Evolutionary conservation across 1,140 invertebrate genomes (phyloP).

Genomic region (Caenorhabditis inopinata): DNA sequence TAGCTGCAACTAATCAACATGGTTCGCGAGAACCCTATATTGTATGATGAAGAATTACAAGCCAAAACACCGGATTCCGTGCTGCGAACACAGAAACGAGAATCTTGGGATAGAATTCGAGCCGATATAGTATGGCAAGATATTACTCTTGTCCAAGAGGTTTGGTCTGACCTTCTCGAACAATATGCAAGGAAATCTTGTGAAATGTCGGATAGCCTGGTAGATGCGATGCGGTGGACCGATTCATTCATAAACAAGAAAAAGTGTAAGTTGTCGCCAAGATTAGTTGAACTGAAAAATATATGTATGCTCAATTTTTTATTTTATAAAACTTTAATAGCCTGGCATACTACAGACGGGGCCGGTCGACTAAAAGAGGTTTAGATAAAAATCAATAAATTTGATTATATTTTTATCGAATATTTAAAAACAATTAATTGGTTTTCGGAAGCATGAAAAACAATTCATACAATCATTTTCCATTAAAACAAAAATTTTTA

Average conservation of each 20-base stretch:
- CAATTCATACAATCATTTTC: too few species aligned
- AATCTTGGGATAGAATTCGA: not conserved
- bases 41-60: not conserved
- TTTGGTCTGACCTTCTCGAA: not conserved
- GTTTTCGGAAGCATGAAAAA: too few species aligned
- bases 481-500: too few species aligned
- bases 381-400: too few species aligned
- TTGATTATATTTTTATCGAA: too few species aligned
- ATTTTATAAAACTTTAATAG: too few species aligned
- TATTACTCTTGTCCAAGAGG: not conserved
- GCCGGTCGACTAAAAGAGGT: too few species aligned
- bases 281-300: too few species aligned
- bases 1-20: conserved; percentile 10
- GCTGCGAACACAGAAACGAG: not conserved
- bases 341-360: too few species aligned
- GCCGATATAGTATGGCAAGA: not conserved
- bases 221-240: not conserved
- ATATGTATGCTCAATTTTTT: too few species aligned
- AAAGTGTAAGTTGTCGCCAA: not conserved
- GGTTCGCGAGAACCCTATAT: not conserved
- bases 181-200: not conserved
- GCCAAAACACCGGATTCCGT: not conserved
- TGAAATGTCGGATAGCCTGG: not conserved
- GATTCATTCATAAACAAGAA: not conserved
- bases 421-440: too few species aligned